Conservation (phyloP, 2,113 vertebrate species). For the Alouatta palliata region DNA sequence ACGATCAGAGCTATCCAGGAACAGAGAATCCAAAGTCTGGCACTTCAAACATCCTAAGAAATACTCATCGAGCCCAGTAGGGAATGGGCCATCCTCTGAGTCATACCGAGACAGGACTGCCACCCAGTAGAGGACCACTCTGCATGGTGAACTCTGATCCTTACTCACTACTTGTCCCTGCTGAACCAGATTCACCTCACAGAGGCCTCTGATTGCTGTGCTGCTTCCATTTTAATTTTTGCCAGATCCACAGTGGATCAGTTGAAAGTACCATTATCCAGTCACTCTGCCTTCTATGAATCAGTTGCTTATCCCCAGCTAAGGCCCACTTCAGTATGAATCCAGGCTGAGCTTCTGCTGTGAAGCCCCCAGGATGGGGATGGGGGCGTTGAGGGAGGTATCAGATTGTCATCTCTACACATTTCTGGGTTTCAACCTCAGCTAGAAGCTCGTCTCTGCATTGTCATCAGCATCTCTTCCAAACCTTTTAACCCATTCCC, state of each 20-base stretch:
- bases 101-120: background rate
- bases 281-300: background rate
- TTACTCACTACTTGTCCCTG: background rate
- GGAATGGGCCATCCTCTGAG: background rate
- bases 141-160: background rate
- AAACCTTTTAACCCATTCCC: background rate
- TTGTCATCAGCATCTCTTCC: background rate
- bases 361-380: background rate
- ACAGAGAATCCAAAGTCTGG: background rate
- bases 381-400: background rate
- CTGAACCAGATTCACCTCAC: background rate
- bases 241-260: background rate
- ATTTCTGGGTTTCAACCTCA: background rate
- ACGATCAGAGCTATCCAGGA: background rate
- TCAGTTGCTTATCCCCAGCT: background rate
- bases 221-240: background rate
- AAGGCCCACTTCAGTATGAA: background rate
- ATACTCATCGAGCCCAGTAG: background rate
- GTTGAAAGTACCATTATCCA: background rate
- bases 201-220: background rate
- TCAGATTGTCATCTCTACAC: background rate
- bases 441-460: background rate
- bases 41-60: background rate
- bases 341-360: background rate
- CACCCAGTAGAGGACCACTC: background rate